Percentiles rank a stretch among this genome's conserved stretches.
These are phyloP conservation scores for Tachina fera DNA, from an alignment of 2,888 invertebrate genomes.

Conservation along the genomic window DNA sequence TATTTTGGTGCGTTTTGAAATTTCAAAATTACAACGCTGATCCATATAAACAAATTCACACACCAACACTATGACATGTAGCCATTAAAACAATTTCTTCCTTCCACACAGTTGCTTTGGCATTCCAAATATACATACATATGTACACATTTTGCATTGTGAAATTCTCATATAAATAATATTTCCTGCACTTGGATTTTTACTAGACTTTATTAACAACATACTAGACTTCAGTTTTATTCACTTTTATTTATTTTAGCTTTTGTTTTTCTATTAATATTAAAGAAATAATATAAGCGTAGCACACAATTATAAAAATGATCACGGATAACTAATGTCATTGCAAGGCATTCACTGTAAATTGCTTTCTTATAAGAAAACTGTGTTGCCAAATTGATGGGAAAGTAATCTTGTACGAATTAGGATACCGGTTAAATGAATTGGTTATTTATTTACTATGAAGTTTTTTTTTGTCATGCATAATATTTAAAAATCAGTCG, in stretches of 20 bases:
- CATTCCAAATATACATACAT: constrained; percentile 6
- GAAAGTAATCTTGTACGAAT: neutral
- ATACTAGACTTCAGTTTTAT: neutral
- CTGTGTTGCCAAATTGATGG: neutral
- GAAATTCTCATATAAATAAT: constrained; percentile 10
- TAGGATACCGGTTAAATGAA: neutral
- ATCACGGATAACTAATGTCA: neutral
- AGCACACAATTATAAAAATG: neutral
- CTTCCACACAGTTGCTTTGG: no score
- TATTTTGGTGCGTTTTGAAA: no score
- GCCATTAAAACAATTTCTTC: no score
- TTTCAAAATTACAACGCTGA: no score
- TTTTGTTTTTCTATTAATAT: neutral
- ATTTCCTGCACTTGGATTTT: neutral
- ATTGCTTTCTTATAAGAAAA: neutral
- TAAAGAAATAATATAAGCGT: neutral
- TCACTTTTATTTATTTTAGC: constrained; percentile 6
- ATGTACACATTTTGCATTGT: neutral
- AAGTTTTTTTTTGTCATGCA: no score
- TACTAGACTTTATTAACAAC: neutral
- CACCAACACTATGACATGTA: no score
- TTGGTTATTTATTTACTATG: no score
- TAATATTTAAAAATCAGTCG: no score
- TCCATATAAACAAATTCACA: no score
- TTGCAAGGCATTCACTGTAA: neutral